Percentiles rank a stretch among this genome's conserved stretches.
These are phyloP conservation scores for Arnoldichthys spilopterus DNA, from an alignment of 2,797 vertebrate genomes.

Conservation along the genomic window DNA sequence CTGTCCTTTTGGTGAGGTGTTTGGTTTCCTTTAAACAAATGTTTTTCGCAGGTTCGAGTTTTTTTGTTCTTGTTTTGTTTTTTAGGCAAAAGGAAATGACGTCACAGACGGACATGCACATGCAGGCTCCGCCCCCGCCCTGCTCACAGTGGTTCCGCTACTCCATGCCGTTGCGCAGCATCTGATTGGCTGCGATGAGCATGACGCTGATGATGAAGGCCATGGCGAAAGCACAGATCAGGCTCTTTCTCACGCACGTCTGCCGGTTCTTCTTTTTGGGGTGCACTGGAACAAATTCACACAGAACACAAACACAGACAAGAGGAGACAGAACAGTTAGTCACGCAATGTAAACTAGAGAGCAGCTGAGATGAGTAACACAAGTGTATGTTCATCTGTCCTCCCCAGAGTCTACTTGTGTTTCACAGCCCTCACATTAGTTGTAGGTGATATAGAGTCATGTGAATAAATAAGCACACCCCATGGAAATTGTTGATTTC, in stretches of 20 bases:
- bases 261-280: conserved; percentile 88
- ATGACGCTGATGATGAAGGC: conserved; percentile 99
- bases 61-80: conserved; percentile 57
- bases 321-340: conserved; percentile 13
- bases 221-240: conserved; percentile 99
- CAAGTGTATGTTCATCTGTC: background rate
- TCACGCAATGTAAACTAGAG: background rate
- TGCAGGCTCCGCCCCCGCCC: conserved; percentile 69
- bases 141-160: conserved; percentile 83
- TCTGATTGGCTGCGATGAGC: conserved; percentile 99
- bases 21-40: conserved; percentile 55
- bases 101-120: conserved; percentile 87
- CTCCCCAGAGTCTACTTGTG: background rate
- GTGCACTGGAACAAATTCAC: conserved; percentile 69
- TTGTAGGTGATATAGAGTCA: too few relatives aligned
- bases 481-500: too few relatives aligned
- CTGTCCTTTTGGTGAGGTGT: conserved; percentile 50
- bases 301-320: background rate
- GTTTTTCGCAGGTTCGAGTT: conserved; percentile 43
- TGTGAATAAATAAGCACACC: too few relatives aligned
- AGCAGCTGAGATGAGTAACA: background rate
- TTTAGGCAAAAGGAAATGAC: conserved; percentile 69
- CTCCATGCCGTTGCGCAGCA: conserved; percentile 98
- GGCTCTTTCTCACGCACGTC: conserved; percentile 96
- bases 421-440: background rate